These are phyloP conservation scores for Eulemur albifrons DNA, from an alignment of 2,797 vertebrate species.

Conservation along the genomic window DNA sequence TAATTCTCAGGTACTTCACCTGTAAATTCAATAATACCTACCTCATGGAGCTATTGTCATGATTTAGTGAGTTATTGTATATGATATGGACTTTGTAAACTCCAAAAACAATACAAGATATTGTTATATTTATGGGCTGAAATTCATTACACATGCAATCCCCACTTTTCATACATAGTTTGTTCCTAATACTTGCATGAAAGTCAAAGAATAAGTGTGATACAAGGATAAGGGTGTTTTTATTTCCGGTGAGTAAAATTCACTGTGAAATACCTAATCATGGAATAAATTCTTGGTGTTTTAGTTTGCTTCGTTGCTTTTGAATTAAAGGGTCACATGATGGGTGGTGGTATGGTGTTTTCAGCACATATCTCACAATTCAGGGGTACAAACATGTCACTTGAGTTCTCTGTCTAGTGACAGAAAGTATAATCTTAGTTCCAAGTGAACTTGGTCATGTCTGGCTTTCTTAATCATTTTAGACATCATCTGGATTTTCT, in stretches of 20 bases:
- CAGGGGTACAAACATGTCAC: not conserved
- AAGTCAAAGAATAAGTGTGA: conserved; percentile 44
- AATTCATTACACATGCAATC: conserved; percentile 51
- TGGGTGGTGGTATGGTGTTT: not conserved
- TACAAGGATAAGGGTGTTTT: conserved; percentile 28
- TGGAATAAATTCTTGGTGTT: conserved; percentile 71
- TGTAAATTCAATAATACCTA: conserved; percentile 68
- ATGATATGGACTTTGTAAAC: conserved; percentile 57
- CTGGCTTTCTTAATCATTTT: not conserved
- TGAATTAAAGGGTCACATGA: not conserved
- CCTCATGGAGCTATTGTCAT: conserved; percentile 69
- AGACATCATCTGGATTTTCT: not conserved
- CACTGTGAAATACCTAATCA: conserved; percentile 53
- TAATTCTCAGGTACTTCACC: conserved; percentile 72
- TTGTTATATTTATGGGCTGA: conserved; percentile 59
- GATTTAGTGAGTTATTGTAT: conserved; percentile 54
- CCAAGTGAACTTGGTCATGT: not conserved
- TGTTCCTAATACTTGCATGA: conserved; percentile 59
- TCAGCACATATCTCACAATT: not conserved
- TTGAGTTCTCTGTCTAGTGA: not conserved
- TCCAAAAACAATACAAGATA: conserved; percentile 3
- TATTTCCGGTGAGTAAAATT: conserved; percentile 67
- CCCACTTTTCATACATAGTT: conserved; percentile 48
- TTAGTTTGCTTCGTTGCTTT: conserved; percentile 53
- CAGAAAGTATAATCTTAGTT: not conserved